phyloP scores from a whole-genome alignment of 2,888 invertebrate genomes.

The Pollenia griseotomentosa region DNA sequence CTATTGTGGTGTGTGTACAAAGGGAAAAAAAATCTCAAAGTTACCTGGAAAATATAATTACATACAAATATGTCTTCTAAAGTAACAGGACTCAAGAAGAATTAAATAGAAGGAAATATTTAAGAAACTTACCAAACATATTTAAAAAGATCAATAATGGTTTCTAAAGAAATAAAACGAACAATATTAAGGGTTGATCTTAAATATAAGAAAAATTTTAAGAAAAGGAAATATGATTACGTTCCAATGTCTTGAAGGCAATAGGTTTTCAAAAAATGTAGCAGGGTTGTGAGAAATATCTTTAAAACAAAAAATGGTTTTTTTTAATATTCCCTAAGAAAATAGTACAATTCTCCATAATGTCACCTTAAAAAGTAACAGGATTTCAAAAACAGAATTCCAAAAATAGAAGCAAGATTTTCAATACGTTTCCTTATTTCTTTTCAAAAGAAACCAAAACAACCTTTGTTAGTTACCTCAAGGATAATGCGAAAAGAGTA shows the following conservation, averaged over 20 bases:
- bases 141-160: too few relatives aligned
- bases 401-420: not conserved
- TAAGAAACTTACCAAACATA: not conserved
- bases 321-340: too few relatives aligned
- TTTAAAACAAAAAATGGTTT: not conserved
- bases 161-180: not conserved
- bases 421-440: not conserved
- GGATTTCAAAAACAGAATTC: conserved; percentile 2
- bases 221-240: conserved; percentile 1
- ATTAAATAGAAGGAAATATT: not conserved
- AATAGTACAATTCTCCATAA: not conserved
- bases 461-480: not conserved
- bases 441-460: not conserved
- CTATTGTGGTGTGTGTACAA: too few relatives aligned
- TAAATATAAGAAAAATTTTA: too few relatives aligned
- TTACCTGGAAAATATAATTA: not conserved
- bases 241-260: not conserved
- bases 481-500: too few relatives aligned
- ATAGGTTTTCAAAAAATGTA: conserved; percentile 23
- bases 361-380: conserved; percentile 5
- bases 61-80: not conserved
- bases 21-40: not conserved
- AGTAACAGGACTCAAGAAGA: conserved; percentile 1
- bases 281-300: not conserved
- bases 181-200: not conserved